Evolutionary conservation across 1,140 invertebrate genomes (phyloP), one percentile per base, ranked within the genome.

Genomic region (Scaptodrosophila lebanonensis): DNA sequence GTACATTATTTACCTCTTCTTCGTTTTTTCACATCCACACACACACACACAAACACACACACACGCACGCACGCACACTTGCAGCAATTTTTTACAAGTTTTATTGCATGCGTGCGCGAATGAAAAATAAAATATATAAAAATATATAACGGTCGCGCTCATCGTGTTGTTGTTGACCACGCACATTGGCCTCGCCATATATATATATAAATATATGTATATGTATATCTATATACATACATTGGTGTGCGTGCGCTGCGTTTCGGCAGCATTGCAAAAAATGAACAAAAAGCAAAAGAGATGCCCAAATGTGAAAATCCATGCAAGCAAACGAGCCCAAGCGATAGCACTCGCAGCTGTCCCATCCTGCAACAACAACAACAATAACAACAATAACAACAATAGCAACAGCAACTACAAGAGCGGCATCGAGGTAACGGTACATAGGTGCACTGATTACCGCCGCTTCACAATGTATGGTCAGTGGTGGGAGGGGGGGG

Each of bases 41-140:
- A 33, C 32, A 33, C 32, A 4, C 32, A 33, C 32, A 4, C 32
- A 4, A 5, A 33, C 32, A 33, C 32, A 33, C 32, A 4, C 9
- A 33, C 32, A 33, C 42, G 42, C 52, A 52, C 45, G 51, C 38
- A 44, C 16, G n/a, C 32, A 18, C 29, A 12, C 33, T 25, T 38
- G 38, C 35, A 35, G 47, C 52, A 33, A 63, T 77, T 82, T 82
- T 82, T 83, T 82, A 83, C 59, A 66, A 54, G 76, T 82, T 64
- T 82, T 82, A 83, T 82, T 82, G 76, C 79, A 82, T 82, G 75
- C 75, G 75, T 82, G 75, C 76, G 76, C 77, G 75, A 82, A 70
- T 82, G 75, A 82, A 82, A 82, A 82, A 82, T 82, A 82, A 82
- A 82, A 82, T 82, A 70, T 76, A 82, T 83, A 83, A 82, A 82